These are phyloP conservation scores for Leucosticte australis DNA, from an alignment of 2,113 vertebrate genomes.

Conservation along the genomic window DNA sequence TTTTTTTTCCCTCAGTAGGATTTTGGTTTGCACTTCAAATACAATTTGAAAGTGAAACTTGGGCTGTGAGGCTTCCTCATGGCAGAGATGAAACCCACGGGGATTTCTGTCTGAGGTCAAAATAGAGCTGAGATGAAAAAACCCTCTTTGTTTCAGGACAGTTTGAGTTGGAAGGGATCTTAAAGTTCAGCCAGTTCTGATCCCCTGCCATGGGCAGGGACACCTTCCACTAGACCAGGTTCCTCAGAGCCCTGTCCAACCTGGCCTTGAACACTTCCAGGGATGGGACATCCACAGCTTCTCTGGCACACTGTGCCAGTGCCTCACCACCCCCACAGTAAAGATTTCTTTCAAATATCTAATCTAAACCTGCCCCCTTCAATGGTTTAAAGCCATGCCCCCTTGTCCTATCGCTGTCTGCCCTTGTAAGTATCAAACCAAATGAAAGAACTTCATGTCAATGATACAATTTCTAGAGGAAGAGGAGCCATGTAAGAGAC, in stretches of 20 bases:
- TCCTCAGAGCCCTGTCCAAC: not conserved
- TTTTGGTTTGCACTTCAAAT: conserved; percentile 2
- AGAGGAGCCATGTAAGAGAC: not conserved
- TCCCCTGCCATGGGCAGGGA: not conserved
- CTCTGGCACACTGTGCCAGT: not conserved
- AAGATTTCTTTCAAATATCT: not conserved
- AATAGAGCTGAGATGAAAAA: not conserved
- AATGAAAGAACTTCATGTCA: not conserved
- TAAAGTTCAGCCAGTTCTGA: not conserved
- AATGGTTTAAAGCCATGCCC: not conserved
- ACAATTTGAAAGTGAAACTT: not conserved
- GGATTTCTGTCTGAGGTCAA: not conserved
- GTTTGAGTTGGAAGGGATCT: not conserved
- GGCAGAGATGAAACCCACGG: not conserved
- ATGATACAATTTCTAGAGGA: not conserved
- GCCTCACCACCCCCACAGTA: not conserved
- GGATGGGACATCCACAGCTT: not conserved
- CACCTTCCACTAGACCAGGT: not conserved
- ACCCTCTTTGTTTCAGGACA: not conserved
- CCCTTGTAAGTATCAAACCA: not conserved
- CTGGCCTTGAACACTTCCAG: not conserved
- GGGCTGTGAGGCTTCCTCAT: not conserved
- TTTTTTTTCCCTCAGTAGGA: not conserved
- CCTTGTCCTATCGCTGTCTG: not conserved
- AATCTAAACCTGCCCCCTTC: not conserved